Evolutionary conservation across 2,113 vertebrate genomes (phyloP), one percentile per base, ranked within the genome.

Genomic region (Carassius carassius): DNA sequence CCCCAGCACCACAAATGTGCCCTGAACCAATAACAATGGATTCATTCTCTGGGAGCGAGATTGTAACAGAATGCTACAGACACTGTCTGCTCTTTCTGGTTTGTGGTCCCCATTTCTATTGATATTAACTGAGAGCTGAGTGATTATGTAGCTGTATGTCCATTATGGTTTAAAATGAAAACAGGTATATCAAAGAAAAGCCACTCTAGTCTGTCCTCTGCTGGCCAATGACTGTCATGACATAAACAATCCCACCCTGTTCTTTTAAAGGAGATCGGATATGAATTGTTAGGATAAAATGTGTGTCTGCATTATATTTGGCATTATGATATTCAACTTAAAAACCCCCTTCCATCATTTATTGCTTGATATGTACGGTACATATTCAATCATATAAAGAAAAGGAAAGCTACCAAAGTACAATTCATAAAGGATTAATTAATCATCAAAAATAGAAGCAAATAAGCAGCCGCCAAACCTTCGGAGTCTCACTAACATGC

Each of bases 151-250:
- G 74, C 74, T 77, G 49, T 54, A 77, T 47, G 54, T 63, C 14
- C n/a, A 79, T 62, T 23, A 79, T 35, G 17, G 37, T 23, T 63
- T 41, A 10, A 79, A 79, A 79, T 79, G 8, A 79, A 79, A 79
- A 41, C 58, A 49, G 13, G 8, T 67, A 32, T 10, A 67, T 32
- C 9, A 67, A 47, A 82, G 14, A 77, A 49, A 80, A 47, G 56
- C 25, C 51, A 62, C 37, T 88, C 70, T 47, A 84, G 41, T 56
- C 70, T 84, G 62, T 67, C 81, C 81, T 86, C 87, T 86, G 51
- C 44, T 86, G 87, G 67, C 8, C 75, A 85, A n/a, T 41, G 17
- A 49, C 11, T 77, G 84, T 19, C 62, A 84, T 84, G 19, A 72
- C 84, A 86, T 81, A 79, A 83, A 84, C 81, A 88, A 77, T 17